A percentile compares a stretch with the other conserved stretches of the same genome.
Conservation (phyloP, 2,888 invertebrate species). For the Branchipolynoe longqiensis region DNA sequence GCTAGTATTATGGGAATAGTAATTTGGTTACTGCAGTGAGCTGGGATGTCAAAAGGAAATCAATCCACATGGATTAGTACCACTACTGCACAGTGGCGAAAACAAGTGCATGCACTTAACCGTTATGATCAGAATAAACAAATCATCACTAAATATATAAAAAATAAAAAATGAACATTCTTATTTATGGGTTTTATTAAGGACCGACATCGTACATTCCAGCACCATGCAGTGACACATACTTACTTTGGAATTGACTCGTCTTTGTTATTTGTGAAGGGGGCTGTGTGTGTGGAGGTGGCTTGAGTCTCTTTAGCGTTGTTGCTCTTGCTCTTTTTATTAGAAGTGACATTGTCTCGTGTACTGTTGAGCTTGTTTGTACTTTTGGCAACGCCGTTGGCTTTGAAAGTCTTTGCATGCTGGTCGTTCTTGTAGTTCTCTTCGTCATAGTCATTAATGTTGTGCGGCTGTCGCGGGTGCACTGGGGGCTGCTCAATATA, state of each 20-base stretch:
- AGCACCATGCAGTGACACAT: neutral
- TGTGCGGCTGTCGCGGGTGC: constrained; percentile 72
- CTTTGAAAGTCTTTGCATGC: constrained; percentile 75
- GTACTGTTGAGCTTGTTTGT: constrained; percentile 73
- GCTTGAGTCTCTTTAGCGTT: constrained; percentile 60
- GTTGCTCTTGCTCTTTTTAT: constrained; percentile 63
- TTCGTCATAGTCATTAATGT: constrained; percentile 71
- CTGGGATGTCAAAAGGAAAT: no score
- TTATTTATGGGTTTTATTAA: no score
- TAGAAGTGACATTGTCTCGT: constrained; percentile 63
- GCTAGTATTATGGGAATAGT: no score
- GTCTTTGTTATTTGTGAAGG: constrained; percentile 79
- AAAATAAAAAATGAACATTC: no score
- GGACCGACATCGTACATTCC: no score
- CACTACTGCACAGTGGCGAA: no score
- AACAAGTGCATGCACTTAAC: no score
- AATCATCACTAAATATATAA: no score
- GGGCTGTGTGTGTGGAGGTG: constrained; percentile 59
- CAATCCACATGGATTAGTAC: no score
- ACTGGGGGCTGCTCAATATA: constrained; percentile 79
- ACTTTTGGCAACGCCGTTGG: constrained; percentile 69
- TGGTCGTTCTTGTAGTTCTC: constrained; percentile 77
- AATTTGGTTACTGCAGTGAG: no score
- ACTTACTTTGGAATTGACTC: constrained; percentile 73
- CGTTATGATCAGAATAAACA: no score